Conservation (phyloP, 1,140 invertebrate species). For the Drosophila baimaii region DNA sequence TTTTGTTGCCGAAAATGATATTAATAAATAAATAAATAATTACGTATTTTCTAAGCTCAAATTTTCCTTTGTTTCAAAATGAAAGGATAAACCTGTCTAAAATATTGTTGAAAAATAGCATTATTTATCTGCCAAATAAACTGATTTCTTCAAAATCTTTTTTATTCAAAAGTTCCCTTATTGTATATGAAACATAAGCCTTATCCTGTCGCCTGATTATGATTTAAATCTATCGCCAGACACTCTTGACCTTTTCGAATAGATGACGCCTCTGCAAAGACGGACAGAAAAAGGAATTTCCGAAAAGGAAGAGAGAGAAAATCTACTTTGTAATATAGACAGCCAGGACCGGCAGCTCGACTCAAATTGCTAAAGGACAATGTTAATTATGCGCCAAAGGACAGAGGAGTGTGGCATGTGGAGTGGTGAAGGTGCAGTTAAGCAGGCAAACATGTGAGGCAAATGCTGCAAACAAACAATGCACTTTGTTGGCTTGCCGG, state of each 20-base stretch:
- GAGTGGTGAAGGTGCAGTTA: slow-evolving; percentile 55
- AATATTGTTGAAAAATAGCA: too few relatives aligned
- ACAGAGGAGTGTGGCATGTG: slow-evolving; percentile 45
- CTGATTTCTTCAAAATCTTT: neutral
- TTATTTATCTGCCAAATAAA: too few relatives aligned
- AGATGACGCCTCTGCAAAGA: slow-evolving; percentile 3
- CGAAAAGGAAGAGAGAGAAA: neutral
- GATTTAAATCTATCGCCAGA: slow-evolving; percentile 13
- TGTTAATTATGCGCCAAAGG: slow-evolving; percentile 82
- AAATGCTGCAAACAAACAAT: slow-evolving; percentile 80
- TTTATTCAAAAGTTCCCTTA: neutral
- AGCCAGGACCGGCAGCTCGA: slow-evolving; percentile 32
- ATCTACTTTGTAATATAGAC: slow-evolving; percentile 32
- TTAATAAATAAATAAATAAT: too few relatives aligned
- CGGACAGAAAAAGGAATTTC: neutral
- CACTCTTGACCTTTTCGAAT: slow-evolving; percentile 40
- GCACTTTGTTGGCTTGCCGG: slow-evolving; percentile 76
- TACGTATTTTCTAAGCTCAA: too few relatives aligned
- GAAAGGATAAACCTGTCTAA: too few relatives aligned
- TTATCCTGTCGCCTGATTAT: slow-evolving; percentile 1
- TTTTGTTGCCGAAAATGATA: too few relatives aligned
- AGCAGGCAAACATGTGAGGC: slow-evolving; percentile 80
- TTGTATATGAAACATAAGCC: neutral
- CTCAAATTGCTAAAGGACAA: slow-evolving; percentile 82
- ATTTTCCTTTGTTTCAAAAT: too few relatives aligned